Conservation (phyloP, 1,140 invertebrate genomes). For the Meloidogyne chitwoodi region DNA sequence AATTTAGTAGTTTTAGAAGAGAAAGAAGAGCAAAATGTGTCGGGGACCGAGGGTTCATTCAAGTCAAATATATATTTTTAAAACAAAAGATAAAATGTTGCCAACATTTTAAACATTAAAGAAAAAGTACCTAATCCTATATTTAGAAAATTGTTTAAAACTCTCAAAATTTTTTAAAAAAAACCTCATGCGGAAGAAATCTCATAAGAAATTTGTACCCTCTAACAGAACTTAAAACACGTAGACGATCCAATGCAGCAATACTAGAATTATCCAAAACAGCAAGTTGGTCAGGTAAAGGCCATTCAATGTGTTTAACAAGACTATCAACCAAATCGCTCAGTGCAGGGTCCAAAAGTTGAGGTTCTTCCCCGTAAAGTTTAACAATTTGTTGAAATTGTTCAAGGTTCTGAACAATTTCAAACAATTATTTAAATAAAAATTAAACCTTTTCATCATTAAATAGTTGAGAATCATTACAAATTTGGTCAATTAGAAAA, state of each 20-base stretch:
- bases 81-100: too few relatives aligned
- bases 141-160: too few relatives aligned
- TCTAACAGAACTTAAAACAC: conserved; percentile 21
- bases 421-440: neutral
- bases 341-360: conserved; percentile 26
- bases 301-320: conserved; percentile 5
- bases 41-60: too few relatives aligned
- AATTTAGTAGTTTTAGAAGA: too few relatives aligned
- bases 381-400: conserved; percentile 23
- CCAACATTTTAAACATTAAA: too few relatives aligned
- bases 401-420: conserved; percentile 25
- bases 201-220: conserved; percentile 29
- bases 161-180: too few relatives aligned
- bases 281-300: neutral
- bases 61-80: too few relatives aligned
- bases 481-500: neutral
- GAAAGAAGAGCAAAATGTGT: too few relatives aligned
- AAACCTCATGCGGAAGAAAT: conserved; percentile 31
- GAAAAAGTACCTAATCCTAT: too few relatives aligned
- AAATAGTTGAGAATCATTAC: neutral
- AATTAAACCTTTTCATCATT: neutral
- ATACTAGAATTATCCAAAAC: conserved; percentile 5
- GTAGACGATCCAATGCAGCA: conserved; percentile 12
- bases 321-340: conserved; percentile 8
- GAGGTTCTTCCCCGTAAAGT: conserved; percentile 27